These are phyloP conservation scores for Xanthia icteritia DNA, from an alignment of 2,888 invertebrate species.

Conservation along the genomic window DNA sequence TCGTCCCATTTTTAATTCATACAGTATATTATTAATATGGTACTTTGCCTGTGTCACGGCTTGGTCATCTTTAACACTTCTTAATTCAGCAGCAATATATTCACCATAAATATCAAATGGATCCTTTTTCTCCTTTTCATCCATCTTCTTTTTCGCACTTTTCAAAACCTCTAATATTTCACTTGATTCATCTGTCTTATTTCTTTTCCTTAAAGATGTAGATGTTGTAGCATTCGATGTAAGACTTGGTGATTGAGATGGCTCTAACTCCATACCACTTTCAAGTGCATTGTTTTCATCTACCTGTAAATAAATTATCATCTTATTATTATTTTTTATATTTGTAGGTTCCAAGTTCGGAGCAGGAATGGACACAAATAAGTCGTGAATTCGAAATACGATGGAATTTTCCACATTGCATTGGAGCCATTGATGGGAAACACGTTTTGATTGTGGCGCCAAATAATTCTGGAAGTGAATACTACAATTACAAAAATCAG, in stretches of 20 bases:
- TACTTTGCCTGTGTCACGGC: conserved; percentile 64
- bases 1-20: conserved; percentile 61
- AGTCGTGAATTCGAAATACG: conserved; percentile 55
- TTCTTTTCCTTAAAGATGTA: conserved; percentile 63
- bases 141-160: conserved; percentile 61
- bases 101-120: conserved; percentile 63
- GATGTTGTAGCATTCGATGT: conserved; percentile 60
- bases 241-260: conserved; percentile 61
- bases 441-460: conserved; percentile 61
- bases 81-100: conserved; percentile 66
- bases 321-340: conserved; percentile 56
- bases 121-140: conserved; percentile 50
- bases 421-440: conserved; percentile 56
- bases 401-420: conserved; percentile 65
- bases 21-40: conserved; percentile 66
- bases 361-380: conserved; percentile 48
- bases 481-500: no score
- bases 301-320: conserved; percentile 54
- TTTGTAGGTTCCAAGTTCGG: conserved; percentile 63
- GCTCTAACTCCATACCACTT: conserved; percentile 57
- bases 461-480: conserved; percentile 64
- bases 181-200: conserved; percentile 62
- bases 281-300: conserved; percentile 53
- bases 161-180: conserved; percentile 62
- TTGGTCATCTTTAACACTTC: conserved; percentile 65